A percentile compares a stretch with the other conserved stretches of the same genome.
These are phyloP conservation scores for Oceanites oceanicus DNA, from an alignment of 2,113 vertebrate genomes.

Conservation along the genomic window DNA sequence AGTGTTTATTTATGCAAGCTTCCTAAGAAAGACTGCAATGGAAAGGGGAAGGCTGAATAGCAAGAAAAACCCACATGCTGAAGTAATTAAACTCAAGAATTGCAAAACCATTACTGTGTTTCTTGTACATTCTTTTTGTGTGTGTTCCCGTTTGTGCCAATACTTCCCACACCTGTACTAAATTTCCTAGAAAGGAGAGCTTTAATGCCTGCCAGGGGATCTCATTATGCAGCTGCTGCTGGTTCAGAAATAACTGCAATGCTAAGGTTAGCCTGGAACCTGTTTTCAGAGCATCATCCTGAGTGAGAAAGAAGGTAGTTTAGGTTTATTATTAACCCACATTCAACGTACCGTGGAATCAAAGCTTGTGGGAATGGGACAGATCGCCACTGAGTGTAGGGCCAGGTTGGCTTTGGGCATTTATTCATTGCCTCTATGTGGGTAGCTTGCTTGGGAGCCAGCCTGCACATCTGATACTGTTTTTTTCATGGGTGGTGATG, in stretches of 20 bases:
- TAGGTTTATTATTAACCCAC: neutral
- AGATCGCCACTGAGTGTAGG: no score
- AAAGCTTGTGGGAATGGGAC: neutral
- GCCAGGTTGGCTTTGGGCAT: neutral
- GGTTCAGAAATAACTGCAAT: neutral
- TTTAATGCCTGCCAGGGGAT: neutral
- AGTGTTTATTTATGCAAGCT: neutral
- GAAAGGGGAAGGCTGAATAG: neutral
- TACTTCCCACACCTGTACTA: neutral
- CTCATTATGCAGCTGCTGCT: neutral
- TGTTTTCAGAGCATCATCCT: neutral
- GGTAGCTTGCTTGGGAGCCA: neutral
- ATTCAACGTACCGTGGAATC: neutral
- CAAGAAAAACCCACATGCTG: neutral
- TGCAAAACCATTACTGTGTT: neutral
- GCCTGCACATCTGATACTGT: neutral
- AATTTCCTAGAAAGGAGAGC: neutral
- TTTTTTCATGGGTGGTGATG: neutral
- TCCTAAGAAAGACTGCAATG: neutral
- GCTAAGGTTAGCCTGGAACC: no score
- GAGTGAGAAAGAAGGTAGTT: neutral
- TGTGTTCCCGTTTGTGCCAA: neutral
- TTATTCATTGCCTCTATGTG: neutral
- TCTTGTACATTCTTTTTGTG: neutral
- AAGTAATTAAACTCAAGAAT: slow-evolving; percentile 48